A percentile compares a stretch with the other conserved stretches of the same genome.
These are phyloP conservation scores for Nebria ingens DNA, from an alignment of 1,140 invertebrate species.

Conservation along the genomic window DNA sequence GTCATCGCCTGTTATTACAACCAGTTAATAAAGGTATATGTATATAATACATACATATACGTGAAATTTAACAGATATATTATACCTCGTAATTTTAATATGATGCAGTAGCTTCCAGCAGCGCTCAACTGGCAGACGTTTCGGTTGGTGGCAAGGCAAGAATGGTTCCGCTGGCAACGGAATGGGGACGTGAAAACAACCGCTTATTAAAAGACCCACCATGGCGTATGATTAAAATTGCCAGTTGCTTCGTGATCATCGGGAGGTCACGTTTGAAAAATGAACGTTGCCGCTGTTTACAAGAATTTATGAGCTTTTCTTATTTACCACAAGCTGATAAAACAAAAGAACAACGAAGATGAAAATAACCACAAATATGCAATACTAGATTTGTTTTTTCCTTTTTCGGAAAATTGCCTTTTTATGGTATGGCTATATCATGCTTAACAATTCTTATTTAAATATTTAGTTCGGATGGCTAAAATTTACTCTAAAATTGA, in stretches of 20 bases:
- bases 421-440: too few relatives aligned
- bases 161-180: not conserved
- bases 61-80: not conserved
- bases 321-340: not conserved
- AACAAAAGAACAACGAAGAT: not conserved
- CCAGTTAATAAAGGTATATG: too few relatives aligned
- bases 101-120: too few relatives aligned
- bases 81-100: conserved; percentile 2
- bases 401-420: too few relatives aligned
- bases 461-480: too few relatives aligned
- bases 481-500: too few relatives aligned
- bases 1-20: too few relatives aligned
- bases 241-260: not conserved
- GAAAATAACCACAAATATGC: conserved; percentile 1
- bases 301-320: conserved; percentile 7
- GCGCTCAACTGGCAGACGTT: not conserved
- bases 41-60: too few relatives aligned
- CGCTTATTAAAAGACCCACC: conserved; percentile 5
- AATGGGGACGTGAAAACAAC: not conserved
- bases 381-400: too few relatives aligned
- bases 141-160: not conserved
- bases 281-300: not conserved
- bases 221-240: conserved; percentile 4
- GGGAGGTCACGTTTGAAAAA: not conserved
- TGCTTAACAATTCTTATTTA: too few relatives aligned